Evolutionary conservation across 2,113 vertebrate genomes (phyloP).

Genomic region (Silurus asotus): DNA sequence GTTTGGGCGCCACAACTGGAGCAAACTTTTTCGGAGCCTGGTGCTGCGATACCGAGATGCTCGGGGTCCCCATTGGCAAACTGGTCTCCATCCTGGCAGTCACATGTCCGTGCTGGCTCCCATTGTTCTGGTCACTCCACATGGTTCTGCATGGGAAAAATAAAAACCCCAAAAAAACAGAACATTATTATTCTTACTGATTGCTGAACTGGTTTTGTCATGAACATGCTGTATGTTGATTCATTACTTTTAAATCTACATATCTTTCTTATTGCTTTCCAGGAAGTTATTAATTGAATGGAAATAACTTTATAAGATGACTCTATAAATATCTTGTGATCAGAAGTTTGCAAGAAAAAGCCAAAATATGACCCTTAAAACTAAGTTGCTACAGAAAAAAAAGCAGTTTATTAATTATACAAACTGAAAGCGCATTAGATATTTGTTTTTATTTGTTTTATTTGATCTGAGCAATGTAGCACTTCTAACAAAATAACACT

Average conservation of each 20-base stretch:
- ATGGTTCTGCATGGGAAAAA: slow-evolving; percentile 70
- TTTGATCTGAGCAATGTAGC: background rate
- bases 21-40: slow-evolving; percentile 95
- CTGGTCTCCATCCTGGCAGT: slow-evolving; percentile 95
- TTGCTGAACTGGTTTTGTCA: background rate
- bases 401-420: background rate
- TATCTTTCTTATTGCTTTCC: background rate
- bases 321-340: background rate
- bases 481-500: background rate
- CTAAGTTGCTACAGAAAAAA: background rate
- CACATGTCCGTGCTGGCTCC: slow-evolving; percentile 82
- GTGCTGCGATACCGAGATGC: slow-evolving; percentile 92
- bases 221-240: background rate
- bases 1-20: slow-evolving; percentile 92
- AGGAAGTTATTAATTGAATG: background rate
- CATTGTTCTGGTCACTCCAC: slow-evolving; percentile 83
- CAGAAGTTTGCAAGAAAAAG: background rate
- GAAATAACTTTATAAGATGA: background rate
- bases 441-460: background rate
- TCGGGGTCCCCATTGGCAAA: slow-evolving; percentile 86
- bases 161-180: background rate
- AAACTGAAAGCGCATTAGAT: background rate
- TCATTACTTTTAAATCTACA: background rate
- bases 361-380: background rate
- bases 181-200: background rate